Conservation (phyloP, 37 sponge, comb jelly and placozoan genomes). For the Halichondria panicea region DNA sequence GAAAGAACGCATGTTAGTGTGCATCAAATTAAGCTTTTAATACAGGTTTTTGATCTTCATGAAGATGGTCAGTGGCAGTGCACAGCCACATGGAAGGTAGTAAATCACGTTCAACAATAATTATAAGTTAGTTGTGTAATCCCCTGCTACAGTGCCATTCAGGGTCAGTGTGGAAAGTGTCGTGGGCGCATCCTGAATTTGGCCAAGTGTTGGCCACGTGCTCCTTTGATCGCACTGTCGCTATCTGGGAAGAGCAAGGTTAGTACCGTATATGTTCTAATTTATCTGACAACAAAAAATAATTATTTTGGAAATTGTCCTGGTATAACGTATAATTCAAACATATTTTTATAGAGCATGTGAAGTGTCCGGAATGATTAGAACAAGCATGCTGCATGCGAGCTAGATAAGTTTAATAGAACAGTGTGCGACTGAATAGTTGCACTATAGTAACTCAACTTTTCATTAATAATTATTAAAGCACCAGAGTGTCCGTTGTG, state of each 20-base stretch:
- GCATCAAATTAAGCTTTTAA: background rate
- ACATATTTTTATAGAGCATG: background rate
- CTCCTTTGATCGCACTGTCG: conserved; percentile 91
- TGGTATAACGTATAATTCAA: no score
- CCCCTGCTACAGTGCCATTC: conserved; percentile 64
- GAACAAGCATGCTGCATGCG: no score
- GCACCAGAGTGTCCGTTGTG: no score
- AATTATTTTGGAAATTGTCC: no score
- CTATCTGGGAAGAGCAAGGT: conserved; percentile 97
- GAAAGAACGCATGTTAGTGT: background rate
- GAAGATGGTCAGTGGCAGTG: conserved; percentile 81
- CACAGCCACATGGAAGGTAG: conserved; percentile 86
- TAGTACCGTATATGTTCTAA: no score
- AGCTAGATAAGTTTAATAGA: no score
- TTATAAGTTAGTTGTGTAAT: no score
- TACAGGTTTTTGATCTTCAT: conserved; percentile 84
- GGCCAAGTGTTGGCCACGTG: conserved; percentile 97
- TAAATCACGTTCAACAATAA: no score
- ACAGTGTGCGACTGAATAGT: no score
- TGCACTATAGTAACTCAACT: no score
- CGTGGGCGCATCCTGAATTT: conserved; percentile 99
- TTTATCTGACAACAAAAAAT: no score
- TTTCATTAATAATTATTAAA: no score
- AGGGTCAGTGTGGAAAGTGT: conserved; percentile 88
- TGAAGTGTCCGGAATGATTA: background rate